Percentiles rank a stretch among this genome's conserved stretches.
phyloP scores from a whole-genome alignment of 2,113 vertebrate genomes.

The Pseudolaguvia tuberculata region DNA sequence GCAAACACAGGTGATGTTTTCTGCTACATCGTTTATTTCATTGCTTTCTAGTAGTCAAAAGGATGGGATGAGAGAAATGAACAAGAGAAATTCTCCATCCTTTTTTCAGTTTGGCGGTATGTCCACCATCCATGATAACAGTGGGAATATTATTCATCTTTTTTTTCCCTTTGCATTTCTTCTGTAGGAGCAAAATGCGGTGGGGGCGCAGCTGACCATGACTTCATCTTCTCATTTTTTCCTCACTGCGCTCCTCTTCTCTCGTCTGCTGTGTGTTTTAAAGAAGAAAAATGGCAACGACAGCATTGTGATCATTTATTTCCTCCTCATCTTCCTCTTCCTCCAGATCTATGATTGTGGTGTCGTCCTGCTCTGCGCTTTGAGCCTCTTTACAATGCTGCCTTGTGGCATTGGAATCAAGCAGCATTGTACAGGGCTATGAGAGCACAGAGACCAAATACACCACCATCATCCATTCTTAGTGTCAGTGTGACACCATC shows the following conservation, averaged over 20 bases:
- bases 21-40: neutral
- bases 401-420: slow-evolving; percentile 75
- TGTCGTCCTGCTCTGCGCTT: slow-evolving; percentile 63
- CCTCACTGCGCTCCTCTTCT: neutral
- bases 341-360: neutral
- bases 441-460: slow-evolving; percentile 65
- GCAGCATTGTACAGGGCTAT: slow-evolving; percentile 82
- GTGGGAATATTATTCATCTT: slow-evolving; percentile 17
- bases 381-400: slow-evolving; percentile 80
- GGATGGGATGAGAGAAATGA: neutral
- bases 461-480: slow-evolving; percentile 17
- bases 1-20: neutral
- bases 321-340: neutral
- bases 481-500: neutral
- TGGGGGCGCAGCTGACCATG: slow-evolving; percentile 31
- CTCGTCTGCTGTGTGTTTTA: neutral
- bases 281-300: neutral
- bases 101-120: neutral
- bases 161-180: neutral
- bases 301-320: neutral
- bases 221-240: slow-evolving; percentile 3
- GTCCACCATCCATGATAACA: slow-evolving; percentile 9
- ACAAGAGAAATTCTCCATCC: neutral
- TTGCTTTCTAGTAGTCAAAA: neutral
- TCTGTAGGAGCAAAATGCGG: neutral